Base-by-base conservation (phyloP, 2,888 invertebrate genomes). In the Camptogramma bilineatum region DNA sequence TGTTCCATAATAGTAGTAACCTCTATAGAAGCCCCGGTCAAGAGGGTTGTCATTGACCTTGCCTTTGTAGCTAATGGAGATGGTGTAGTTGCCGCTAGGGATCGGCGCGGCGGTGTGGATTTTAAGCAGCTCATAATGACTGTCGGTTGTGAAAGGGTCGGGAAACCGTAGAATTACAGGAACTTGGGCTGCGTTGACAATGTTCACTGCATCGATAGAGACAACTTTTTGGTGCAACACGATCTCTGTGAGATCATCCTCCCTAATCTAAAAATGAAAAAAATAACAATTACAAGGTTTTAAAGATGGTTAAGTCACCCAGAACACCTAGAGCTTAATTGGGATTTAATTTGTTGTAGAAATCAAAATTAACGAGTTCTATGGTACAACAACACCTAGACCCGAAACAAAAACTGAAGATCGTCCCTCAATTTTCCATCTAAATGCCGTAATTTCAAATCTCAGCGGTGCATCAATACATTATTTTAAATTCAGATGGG, bases 11-110 rank as follows among this genome's bases (percentile, higher is more conserved):
- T 83, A 90, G 57, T 93, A 93, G 63, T 90, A 90, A 0, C 93
- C 93, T 62, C 83, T 87, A 70, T 93, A 93, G 67, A 93, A 90
- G 0, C 93, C 93, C 75, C 93, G 84, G 24, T 91, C 91, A 4
- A 83, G 8, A 0, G 90, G 92, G 61, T 91, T 93, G 3, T 79
- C 77, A 42, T 90, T 88, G 60, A 93, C 92, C 16, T 65, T 73
- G 2, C 90, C 91, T 10, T 70, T 66, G 70, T 87, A 93, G 7
- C 71, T 71, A 17, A 93, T 73, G 3, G 73, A 74, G 47, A 93
- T 85, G 9, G 76, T 82, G 70, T 93, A 93, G 44, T 71, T 75
- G 0, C 92, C 91, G 57, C 70, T 62, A 1, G 66, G 10, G 4
- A 93, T 76, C 1, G 78, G 74, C 1, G 74, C 51, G 1, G 74